Base-by-base conservation (phyloP, 2,888 invertebrate genomes). In the Drosophila melanocephala region DNA sequence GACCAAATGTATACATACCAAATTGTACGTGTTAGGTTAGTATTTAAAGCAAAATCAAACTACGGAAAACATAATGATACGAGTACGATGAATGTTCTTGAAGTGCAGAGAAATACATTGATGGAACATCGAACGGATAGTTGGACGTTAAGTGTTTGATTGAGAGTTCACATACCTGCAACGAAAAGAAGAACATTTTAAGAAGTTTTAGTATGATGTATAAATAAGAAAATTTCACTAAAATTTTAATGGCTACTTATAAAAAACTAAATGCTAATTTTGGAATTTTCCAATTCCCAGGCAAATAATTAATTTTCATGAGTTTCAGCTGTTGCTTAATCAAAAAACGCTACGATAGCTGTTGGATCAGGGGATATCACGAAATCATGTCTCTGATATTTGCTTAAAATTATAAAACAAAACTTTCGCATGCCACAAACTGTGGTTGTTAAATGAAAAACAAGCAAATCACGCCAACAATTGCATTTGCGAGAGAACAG, bases 381-480 rank as follows among this genome's bases (percentile, higher is more conserved):
- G 51, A 51, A 72, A 62, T 65, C 65, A 39, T 65, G 62, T 62
- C 71, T 60, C 56, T 33, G 66, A 61, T 85, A 83, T 85, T 85
- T 85, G 85, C 83, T 85, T 87, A 83, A 85, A 87, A 85, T 85
- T 87, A 85, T 85, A 73, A 77, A 85, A 73, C 87, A 83, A 76
- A 83, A 83, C 77, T 84, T 72, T 71, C 50, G 70, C 77, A 58
- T 72, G 68, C 80, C 78, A 72, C 87, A 74, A 87, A 87, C 76
- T 87, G 84, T 72, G 87, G 80, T 74, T 79, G 82, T 65, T 70
- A 77, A 89, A 85, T 87, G 89, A 75, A 86, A 86, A 89, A 78
- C 83, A 86, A 89, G 89, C 89, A 86, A 83, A 87, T 81, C 81
- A 84, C 76, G 77, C 33, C 67, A 73, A 67, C 71, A 86, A 76